Evolutionary conservation across 2,113 vertebrate genomes (phyloP).

Genomic region (Ptyas mucosa): DNA sequence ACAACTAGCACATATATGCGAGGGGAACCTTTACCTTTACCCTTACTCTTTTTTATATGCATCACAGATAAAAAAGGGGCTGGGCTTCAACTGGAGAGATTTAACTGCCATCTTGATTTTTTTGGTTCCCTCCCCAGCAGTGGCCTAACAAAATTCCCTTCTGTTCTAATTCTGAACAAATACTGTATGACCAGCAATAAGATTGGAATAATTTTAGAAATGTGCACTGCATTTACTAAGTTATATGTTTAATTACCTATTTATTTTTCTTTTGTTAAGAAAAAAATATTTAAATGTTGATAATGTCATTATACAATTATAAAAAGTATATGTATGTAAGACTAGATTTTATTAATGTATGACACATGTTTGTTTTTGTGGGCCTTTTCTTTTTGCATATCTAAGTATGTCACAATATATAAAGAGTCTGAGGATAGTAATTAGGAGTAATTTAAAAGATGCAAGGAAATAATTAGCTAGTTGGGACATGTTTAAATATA

Average conservation of each 20-base stretch:
- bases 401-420: neutral
- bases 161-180: neutral
- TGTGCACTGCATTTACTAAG: neutral
- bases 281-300: neutral
- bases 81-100: neutral
- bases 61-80: neutral
- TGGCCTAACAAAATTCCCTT: neutral
- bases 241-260: neutral
- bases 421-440: neutral
- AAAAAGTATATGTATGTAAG: neutral
- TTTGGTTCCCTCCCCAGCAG: neutral
- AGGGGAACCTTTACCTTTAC: neutral
- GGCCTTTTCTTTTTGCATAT: neutral
- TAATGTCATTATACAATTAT: neutral
- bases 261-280: neutral
- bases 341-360: neutral
- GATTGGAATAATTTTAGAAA: neutral
- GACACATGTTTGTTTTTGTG: neutral
- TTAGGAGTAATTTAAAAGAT: neutral
- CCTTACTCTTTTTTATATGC: neutral
- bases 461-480: neutral
- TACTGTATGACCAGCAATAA: neutral
- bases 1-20: too few relatives aligned
- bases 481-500: neutral
- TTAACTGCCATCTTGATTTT: neutral